Conservation (phyloP, 2,797 vertebrate genomes). For the Myotis planiceps region DNA sequence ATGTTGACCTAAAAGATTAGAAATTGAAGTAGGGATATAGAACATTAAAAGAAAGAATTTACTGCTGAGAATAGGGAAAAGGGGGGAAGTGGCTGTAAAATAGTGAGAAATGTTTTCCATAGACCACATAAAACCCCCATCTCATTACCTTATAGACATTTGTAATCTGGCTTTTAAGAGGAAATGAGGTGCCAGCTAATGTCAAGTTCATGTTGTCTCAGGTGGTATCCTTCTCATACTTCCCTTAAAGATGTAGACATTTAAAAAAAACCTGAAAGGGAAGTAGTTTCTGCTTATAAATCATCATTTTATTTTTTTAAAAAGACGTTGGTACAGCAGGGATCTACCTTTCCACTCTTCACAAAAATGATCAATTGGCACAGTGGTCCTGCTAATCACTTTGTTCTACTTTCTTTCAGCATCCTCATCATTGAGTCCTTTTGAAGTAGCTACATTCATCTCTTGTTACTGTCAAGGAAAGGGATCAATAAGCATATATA, state of each 20-base stretch:
- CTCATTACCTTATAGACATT: slow-evolving; percentile 29
- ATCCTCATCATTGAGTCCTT: background rate
- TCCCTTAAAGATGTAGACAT: background rate
- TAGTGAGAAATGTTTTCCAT: slow-evolving; percentile 34
- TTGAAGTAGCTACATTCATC: background rate
- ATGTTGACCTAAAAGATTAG: slow-evolving; percentile 10
- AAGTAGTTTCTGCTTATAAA: background rate
- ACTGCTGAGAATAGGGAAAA: slow-evolving; percentile 36
- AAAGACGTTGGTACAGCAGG: background rate
- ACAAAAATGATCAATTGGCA: background rate
- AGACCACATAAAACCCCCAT: slow-evolving; percentile 35
- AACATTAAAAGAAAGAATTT: slow-evolving; percentile 51
- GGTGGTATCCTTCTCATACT: slow-evolving; percentile 14
- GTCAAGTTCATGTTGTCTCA: slow-evolving; percentile 48
- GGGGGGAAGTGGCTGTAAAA: slow-evolving; percentile 8
- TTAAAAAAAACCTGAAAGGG: background rate
- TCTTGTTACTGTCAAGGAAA: background rate
- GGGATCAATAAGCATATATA: background rate
- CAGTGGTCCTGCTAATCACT: background rate
- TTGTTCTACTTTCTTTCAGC: background rate
- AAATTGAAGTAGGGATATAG: background rate
- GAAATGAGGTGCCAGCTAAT: slow-evolving; percentile 10
- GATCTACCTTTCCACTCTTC: background rate
- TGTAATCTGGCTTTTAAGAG: slow-evolving; percentile 14
- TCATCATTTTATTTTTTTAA: background rate